These are phyloP conservation scores for Cottus gobio DNA, from an alignment of 2,113 vertebrate genomes.

Conservation along the genomic window DNA sequence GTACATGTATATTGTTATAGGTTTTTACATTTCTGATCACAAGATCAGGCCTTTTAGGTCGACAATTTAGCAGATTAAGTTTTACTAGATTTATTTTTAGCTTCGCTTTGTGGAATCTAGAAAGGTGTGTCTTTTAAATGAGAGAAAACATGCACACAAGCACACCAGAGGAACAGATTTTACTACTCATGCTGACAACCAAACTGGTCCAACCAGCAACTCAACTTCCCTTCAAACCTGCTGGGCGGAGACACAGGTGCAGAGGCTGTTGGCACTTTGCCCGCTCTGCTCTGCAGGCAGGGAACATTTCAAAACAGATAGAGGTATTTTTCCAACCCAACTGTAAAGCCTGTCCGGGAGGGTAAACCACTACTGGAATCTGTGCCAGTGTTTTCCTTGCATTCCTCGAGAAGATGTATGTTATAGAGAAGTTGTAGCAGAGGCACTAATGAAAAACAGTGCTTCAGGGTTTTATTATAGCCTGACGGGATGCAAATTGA, in stretches of 20 bases:
- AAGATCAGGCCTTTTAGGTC: background rate
- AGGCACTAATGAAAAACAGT: slow-evolving; percentile 26
- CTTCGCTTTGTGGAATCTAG: background rate
- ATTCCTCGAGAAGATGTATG: slow-evolving; percentile 35
- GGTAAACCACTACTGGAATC: slow-evolving; percentile 37
- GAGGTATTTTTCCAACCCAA: slow-evolving; percentile 54
- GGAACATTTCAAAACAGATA: slow-evolving; percentile 53
- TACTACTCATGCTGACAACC: slow-evolving; percentile 6
- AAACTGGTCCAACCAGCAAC: slow-evolving; percentile 61
- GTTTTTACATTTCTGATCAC: background rate
- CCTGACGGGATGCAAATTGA: background rate
- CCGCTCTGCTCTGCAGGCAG: slow-evolving; percentile 24
- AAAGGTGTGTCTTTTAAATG: background rate
- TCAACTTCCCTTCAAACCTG: slow-evolving; percentile 15
- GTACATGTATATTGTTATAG: background rate
- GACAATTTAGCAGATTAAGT: background rate
- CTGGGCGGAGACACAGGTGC: slow-evolving; percentile 59
- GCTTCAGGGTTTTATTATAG: slow-evolving; percentile 18
- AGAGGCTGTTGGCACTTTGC: slow-evolving; percentile 11
- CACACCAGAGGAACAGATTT: slow-evolving; percentile 36
- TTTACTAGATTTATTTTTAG: background rate
- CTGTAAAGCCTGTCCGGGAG: slow-evolving; percentile 20
- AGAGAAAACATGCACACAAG: slow-evolving; percentile 13
- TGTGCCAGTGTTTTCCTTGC: slow-evolving; percentile 39
- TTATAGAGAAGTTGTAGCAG: slow-evolving; percentile 15